Conservation (phyloP, 2,888 invertebrate genomes). For the Geophilus truncorum region DNA sequence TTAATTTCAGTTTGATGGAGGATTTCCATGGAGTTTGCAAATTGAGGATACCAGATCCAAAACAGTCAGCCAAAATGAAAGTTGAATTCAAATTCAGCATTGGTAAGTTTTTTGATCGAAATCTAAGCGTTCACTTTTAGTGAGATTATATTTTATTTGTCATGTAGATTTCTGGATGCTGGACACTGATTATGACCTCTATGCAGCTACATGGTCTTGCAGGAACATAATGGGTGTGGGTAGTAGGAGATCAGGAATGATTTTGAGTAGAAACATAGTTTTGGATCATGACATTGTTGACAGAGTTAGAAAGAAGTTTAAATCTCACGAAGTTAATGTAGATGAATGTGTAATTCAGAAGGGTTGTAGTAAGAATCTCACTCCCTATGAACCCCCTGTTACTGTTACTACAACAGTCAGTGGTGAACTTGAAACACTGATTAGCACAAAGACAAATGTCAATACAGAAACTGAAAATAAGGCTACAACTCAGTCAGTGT, state of each 20-base stretch:
- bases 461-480: too few species aligned
- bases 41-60: conserved; percentile 56
- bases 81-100: conserved; percentile 56
- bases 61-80: conserved; percentile 62
- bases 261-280: conserved; percentile 67
- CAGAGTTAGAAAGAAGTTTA: conserved; percentile 59
- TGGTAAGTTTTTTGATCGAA: too few species aligned
- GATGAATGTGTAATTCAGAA: conserved; percentile 67
- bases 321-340: conserved; percentile 65
- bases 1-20: conserved; percentile 21
- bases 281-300: conserved; percentile 66
- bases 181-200: conserved; percentile 66
- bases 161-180: conserved; percentile 68
- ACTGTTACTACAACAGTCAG: too few species aligned
- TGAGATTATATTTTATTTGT: conserved; percentile 52
- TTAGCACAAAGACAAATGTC: too few species aligned
- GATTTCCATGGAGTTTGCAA: conserved; percentile 54
- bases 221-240: conserved; percentile 70
- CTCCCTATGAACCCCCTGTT: too few species aligned
- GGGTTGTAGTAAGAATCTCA: conserved; percentile 54
- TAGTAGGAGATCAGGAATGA: conserved; percentile 71
- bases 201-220: conserved; percentile 73
- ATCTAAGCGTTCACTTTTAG: too few species aligned
- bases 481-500: too few species aligned
- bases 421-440: too few species aligned